phyloP scores from a whole-genome alignment of 1,140 invertebrate genomes.

The Pectinophora gossypiella region DNA sequence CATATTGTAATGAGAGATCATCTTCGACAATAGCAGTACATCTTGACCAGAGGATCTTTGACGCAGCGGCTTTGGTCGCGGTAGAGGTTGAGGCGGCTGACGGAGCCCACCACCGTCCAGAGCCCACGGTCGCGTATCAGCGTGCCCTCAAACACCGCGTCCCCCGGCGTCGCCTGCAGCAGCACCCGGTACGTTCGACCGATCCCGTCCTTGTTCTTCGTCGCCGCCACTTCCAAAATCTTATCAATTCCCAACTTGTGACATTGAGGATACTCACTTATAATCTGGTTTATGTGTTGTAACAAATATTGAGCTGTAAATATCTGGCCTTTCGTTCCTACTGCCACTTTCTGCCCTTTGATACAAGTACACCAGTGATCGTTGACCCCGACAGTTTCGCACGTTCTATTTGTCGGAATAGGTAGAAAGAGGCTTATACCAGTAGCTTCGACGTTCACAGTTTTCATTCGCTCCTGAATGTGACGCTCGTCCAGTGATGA shows the following conservation, averaged over 20 bases:
- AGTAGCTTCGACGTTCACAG: slow-evolving; percentile 28
- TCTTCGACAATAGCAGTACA: slow-evolving; percentile 82
- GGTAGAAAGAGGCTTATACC: slow-evolving; percentile 84
- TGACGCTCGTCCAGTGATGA: slow-evolving; percentile 6
- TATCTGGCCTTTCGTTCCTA: slow-evolving; percentile 53
- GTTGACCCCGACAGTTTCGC: slow-evolving; percentile 81
- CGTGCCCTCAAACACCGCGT: slow-evolving; percentile 83
- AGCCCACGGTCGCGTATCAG: slow-evolving; percentile 56
- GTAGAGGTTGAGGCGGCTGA: slow-evolving; percentile 85
- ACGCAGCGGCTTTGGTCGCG: slow-evolving; percentile 84
- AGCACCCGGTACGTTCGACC: slow-evolving; percentile 77
- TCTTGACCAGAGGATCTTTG: slow-evolving; percentile 80
- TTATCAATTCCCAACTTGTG: slow-evolving; percentile 64
- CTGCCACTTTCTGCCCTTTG: slow-evolving; percentile 57
- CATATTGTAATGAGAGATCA: too few species aligned
- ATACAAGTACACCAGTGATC: slow-evolving; percentile 89
- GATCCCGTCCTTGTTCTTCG: slow-evolving; percentile 20
- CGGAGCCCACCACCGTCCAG: slow-evolving; percentile 75
- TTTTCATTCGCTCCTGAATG: slow-evolving; percentile 7
- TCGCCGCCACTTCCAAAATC: slow-evolving; percentile 65
- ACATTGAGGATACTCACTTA: slow-evolving; percentile 77
- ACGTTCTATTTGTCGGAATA: slow-evolving; percentile 81
- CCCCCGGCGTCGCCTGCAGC: slow-evolving; percentile 79
- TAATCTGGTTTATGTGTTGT: slow-evolving; percentile 76
- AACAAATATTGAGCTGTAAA: slow-evolving; percentile 75